These are phyloP conservation scores for Hemicrepidius hirtus DNA, from an alignment of 2,888 invertebrate species.

Conservation along the genomic window DNA sequence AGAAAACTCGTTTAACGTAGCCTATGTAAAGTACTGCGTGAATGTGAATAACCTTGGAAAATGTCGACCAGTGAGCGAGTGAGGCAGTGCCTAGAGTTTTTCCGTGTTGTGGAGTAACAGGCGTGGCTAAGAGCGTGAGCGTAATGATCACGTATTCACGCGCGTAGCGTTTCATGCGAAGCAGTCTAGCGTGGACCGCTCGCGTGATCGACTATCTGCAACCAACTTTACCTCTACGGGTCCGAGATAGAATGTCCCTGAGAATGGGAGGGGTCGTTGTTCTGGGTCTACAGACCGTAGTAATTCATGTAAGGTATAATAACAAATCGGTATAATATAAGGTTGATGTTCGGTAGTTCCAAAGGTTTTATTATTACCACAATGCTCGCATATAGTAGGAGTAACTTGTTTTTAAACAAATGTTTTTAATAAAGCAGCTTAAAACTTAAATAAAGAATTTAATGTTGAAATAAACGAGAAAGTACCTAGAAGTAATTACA, in stretches of 20 bases:
- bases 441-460: too few relatives aligned
- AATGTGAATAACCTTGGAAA: constrained; percentile 27
- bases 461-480: too few relatives aligned
- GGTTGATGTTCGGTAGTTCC: constrained; percentile 4
- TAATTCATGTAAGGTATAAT: not conserved
- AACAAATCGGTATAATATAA: not conserved
- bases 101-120: not conserved
- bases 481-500: too few relatives aligned
- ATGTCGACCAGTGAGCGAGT: constrained; percentile 3
- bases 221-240: constrained; percentile 15
- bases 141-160: not conserved
- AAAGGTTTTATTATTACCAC: not conserved
- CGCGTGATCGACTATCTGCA: constrained; percentile 13
- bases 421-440: too few relatives aligned
- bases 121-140: constrained; percentile 10
- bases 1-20: not conserved
- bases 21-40: not conserved
- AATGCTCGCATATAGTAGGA: too few relatives aligned
- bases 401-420: too few relatives aligned
- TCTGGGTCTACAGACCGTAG: not conserved
- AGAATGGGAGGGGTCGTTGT: constrained; percentile 10
- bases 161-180: not conserved
- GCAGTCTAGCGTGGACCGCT: not conserved
- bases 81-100: not conserved
- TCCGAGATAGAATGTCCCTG: constrained; percentile 9